These are phyloP conservation scores for Anthopleura xanthogrammica DNA, from an alignment of 92 coral and sea anemone species.

Conservation along the genomic window DNA sequence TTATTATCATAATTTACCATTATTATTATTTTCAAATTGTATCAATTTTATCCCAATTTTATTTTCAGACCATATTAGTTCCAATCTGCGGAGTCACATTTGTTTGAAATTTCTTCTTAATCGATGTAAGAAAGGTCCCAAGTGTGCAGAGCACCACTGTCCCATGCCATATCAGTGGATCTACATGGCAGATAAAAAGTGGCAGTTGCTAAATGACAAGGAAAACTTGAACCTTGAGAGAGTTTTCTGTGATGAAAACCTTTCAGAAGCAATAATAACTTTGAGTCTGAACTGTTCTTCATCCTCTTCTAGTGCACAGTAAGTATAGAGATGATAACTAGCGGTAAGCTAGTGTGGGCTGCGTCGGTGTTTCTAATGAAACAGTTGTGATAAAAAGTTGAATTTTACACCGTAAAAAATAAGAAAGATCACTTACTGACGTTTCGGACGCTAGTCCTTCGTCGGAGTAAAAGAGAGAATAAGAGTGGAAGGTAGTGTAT, in stretches of 20 bases:
- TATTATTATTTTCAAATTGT: neutral
- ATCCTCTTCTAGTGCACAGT: conserved; percentile 22
- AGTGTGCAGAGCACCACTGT: conserved; percentile 52
- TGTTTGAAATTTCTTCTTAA: conserved; percentile 63
- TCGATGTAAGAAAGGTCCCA: conserved; percentile 40
- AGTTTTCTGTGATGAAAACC: conserved; percentile 63
- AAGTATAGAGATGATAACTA: too few species aligned
- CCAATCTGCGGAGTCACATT: conserved; percentile 22
- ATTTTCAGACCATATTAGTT: conserved; percentile 10
- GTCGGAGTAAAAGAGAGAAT: too few species aligned
- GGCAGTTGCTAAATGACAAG: conserved; percentile 50
- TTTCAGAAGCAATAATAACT: conserved; percentile 36
- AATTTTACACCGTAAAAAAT: too few species aligned
- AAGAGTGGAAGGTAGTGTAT: too few species aligned
- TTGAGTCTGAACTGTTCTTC: conserved; percentile 35
- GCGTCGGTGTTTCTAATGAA: too few species aligned
- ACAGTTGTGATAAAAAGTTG: too few species aligned
- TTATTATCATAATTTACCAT: neutral
- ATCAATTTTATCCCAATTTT: neutral
- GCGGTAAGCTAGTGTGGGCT: too few species aligned
- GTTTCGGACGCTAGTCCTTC: too few species aligned
- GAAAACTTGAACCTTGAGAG: conserved; percentile 64
- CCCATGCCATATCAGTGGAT: conserved; percentile 77
- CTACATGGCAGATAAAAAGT: conserved; percentile 29
- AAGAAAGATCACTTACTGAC: too few species aligned